phyloP scores from a whole-genome alignment of 2,888 invertebrate genomes.

The Cylloceria caligata region DNA sequence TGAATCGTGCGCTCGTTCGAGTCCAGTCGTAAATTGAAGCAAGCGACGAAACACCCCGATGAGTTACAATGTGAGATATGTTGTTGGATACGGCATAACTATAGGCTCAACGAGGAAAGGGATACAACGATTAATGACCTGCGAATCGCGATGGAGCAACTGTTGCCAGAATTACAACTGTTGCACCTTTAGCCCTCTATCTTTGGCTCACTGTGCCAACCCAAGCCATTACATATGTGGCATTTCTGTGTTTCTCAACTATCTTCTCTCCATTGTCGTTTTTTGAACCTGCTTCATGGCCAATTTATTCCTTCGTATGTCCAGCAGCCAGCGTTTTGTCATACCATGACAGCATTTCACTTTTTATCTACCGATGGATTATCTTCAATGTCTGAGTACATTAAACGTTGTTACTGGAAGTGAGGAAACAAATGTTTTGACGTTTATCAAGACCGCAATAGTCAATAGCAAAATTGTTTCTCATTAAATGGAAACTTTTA shows the following conservation, averaged over 20 bases:
- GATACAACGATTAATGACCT: conserved; percentile 59
- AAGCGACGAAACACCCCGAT: conserved; percentile 47
- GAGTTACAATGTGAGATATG: conserved; percentile 36
- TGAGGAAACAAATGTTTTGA: not conserved
- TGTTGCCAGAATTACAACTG: conserved; percentile 67
- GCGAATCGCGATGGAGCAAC: conserved; percentile 50
- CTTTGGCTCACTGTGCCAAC: conserved; percentile 18
- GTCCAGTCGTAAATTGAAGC: conserved; percentile 56
- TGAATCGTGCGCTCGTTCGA: conserved; percentile 25
- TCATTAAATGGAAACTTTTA: not conserved
- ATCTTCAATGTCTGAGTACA: not conserved
- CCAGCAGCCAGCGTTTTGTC: not conserved
- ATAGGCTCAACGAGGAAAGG: conserved; percentile 15
- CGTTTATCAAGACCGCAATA: not conserved
- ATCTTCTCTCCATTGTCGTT: conserved; percentile 15
- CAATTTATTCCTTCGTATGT: conserved; percentile 26
- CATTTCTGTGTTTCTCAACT: conserved; percentile 31
- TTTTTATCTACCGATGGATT: not conserved
- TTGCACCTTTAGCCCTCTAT: conserved; percentile 46
- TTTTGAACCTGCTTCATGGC: conserved; percentile 22
- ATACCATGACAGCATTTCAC: not conserved
- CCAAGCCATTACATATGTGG: conserved; percentile 48
- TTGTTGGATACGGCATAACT: conserved; percentile 15
- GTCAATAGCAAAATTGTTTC: not conserved
- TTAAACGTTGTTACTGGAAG: not conserved